Conservation (phyloP, 2,797 vertebrate species). For the Simalia tracyae region DNA sequence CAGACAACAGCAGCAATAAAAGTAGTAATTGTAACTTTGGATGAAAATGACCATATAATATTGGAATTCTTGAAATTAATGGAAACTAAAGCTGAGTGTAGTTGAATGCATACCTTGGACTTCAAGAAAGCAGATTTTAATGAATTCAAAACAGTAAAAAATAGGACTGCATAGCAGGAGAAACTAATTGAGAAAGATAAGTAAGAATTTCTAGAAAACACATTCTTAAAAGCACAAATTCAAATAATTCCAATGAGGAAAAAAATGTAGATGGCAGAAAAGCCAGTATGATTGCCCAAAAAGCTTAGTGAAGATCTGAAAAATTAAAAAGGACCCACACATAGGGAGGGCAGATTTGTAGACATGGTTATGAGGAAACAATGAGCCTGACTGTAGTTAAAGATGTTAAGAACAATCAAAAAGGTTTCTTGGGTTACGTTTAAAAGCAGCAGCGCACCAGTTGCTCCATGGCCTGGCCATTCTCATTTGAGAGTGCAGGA, state of each 20-base stretch:
- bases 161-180: neutral
- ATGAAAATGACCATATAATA: neutral
- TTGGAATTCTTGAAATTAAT: neutral
- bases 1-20: neutral
- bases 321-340: neutral
- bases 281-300: neutral
- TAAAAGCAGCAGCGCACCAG: neutral
- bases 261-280: neutral
- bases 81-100: neutral
- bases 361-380: neutral
- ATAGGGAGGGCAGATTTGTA: neutral
- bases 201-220: neutral
- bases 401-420: neutral
- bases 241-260: neutral
- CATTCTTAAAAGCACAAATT: neutral
- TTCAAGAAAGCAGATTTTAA: neutral
- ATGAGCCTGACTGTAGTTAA: neutral
- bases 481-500: too few relatives aligned
- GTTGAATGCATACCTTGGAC: neutral
- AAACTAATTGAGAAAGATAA: neutral
- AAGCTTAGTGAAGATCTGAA: neutral
- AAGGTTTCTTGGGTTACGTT: neutral
- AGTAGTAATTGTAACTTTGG: neutral
- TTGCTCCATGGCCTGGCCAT: neutral
- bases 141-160: neutral